phyloP scores from a whole-genome alignment of 2,113 vertebrate genomes.

The Typhlomys cinereus region DNA sequence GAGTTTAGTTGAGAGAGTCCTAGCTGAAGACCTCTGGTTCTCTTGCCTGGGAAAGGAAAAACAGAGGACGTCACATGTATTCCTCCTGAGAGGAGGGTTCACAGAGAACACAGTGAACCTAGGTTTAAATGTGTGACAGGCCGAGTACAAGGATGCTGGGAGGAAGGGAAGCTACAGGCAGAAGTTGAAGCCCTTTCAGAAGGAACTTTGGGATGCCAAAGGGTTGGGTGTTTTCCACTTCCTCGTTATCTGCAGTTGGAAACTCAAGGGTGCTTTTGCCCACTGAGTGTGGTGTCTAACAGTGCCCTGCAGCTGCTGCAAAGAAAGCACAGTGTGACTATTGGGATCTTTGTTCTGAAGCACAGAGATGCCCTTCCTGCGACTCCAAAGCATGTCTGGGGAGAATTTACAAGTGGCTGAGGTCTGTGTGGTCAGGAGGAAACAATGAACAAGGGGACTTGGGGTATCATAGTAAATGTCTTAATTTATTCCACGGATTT shows the following conservation, averaged over 20 bases:
- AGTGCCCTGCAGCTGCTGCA: not conserved
- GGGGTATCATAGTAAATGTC: not conserved
- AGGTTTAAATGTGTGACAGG: not conserved
- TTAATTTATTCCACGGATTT: not conserved
- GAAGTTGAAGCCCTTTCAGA: slow-evolving; percentile 9
- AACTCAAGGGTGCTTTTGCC: not conserved
- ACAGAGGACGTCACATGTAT: not conserved
- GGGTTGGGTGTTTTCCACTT: not conserved
- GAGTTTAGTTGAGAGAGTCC: not conserved
- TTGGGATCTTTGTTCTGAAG: not conserved
- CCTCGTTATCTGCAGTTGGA: not conserved
- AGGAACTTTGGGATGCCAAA: not conserved
- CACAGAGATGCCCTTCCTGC: not conserved
- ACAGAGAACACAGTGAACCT: not conserved
- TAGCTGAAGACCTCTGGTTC: not conserved
- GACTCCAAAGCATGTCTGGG: not conserved
- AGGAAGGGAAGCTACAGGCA: not conserved
- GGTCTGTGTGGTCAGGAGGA: not conserved
- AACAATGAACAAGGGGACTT: not conserved
- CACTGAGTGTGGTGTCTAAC: not conserved
- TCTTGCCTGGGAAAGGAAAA: not conserved
- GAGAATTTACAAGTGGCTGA: not conserved
- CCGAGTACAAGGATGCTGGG: not conserved
- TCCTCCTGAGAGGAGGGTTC: not conserved
- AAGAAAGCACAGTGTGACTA: too few species aligned